Evolutionary conservation across 2,888 invertebrate genomes (phyloP).

Genomic region (Tipula confusa): DNA sequence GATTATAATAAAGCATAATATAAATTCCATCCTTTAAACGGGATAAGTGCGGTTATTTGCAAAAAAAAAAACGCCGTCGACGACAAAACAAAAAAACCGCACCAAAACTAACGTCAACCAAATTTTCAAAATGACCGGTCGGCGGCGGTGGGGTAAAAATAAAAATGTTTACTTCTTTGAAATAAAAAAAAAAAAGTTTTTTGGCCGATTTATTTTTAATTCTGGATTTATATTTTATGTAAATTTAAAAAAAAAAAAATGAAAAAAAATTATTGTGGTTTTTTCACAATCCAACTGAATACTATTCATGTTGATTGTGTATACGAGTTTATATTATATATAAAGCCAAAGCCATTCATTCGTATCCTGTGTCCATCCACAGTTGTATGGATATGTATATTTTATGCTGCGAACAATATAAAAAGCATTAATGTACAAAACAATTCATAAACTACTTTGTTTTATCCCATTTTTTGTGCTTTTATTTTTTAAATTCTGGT

Average conservation of each 20-base stretch:
- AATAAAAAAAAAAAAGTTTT: background rate
- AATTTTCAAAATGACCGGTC: background rate
- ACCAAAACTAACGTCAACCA: slow-evolving; percentile 3
- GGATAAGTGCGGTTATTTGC: too few species aligned
- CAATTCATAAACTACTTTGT: slow-evolving; percentile 7
- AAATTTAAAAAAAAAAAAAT: background rate
- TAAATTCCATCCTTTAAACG: too few species aligned
- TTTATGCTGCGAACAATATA: background rate
- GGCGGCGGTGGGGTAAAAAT: background rate
- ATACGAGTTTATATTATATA: too few species aligned
- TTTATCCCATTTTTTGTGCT: background rate
- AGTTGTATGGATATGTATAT: background rate
- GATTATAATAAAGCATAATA: too few species aligned
- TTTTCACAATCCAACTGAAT: background rate
- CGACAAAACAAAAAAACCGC: background rate
- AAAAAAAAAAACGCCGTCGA: background rate
- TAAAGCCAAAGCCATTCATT: background rate
- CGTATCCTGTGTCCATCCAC: slow-evolving; percentile 20
- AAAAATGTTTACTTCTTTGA: background rate
- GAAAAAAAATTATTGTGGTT: background rate
- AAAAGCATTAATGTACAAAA: slow-evolving; percentile 25
- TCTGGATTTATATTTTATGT: background rate
- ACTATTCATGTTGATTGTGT: background rate
- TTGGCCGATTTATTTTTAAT: background rate
- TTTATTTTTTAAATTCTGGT: background rate